phyloP scores from a whole-genome alignment of 53 echinoderm and acorn worm genomes.

The Temnopleurus reevesii region DNA sequence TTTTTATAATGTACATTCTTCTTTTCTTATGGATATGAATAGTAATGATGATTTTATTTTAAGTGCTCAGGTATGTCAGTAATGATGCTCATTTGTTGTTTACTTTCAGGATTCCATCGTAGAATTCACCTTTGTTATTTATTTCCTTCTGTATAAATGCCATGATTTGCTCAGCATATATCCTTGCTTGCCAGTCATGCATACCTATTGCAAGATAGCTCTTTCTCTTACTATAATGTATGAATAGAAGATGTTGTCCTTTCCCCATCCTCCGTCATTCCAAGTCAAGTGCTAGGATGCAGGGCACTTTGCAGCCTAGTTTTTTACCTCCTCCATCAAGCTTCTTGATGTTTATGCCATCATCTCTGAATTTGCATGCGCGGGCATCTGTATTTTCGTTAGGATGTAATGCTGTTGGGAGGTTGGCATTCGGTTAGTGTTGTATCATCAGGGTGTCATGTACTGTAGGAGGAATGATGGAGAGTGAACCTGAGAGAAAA shows the following conservation, averaged over 20 bases:
- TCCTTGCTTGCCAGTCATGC: not conserved
- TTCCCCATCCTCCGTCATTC: not conserved
- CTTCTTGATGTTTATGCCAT: constrained; percentile 27
- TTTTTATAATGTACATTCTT: too few relatives aligned
- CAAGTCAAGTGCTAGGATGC: not conserved
- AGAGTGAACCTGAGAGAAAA: not conserved
- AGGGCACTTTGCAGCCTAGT: not conserved
- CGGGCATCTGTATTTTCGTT: constrained; percentile 22
- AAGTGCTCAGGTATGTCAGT: too few relatives aligned
- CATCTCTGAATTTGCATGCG: not conserved
- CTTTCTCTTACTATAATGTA: too few relatives aligned
- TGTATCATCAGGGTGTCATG: not conserved
- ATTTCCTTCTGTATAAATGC: not conserved
- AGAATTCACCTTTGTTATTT: too few relatives aligned
- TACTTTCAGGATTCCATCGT: too few relatives aligned
- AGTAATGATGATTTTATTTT: too few relatives aligned
- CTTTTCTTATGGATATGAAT: too few relatives aligned
- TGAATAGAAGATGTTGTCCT: not conserved
- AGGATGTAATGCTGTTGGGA: not conserved
- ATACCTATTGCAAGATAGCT: not conserved
- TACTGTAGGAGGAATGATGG: not conserved
- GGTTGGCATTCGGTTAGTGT: not conserved
- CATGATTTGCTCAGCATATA: not conserved
- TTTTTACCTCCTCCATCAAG: not conserved
- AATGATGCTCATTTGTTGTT: too few relatives aligned